phyloP scores from a whole-genome alignment of 2,888 invertebrate genomes.

The Cryptocephalus moraei region DNA sequence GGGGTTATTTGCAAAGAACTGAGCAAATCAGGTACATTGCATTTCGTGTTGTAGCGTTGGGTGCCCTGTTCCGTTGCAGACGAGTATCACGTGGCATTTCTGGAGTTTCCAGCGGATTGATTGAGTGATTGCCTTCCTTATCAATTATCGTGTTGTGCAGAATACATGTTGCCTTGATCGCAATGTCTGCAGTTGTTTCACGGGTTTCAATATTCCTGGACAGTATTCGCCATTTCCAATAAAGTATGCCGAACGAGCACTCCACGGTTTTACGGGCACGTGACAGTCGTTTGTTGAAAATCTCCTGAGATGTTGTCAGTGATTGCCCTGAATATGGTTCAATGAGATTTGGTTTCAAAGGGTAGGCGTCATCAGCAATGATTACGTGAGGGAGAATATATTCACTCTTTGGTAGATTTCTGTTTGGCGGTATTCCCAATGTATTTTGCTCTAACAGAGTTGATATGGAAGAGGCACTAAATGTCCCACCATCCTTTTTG shows the following conservation, averaged over 20 bases:
- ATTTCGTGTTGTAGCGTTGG: no score
- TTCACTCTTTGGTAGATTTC: no score
- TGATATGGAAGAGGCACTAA: no score
- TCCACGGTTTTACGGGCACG: conserved; percentile 4
- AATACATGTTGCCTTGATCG: conserved; percentile 5
- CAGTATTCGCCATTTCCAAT: conserved; percentile 5
- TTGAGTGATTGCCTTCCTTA: no score
- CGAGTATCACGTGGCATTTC: no score
- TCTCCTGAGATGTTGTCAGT: conserved; percentile 3
- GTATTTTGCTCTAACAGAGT: no score
- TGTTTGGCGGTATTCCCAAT: no score
- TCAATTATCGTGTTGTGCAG: conserved; percentile 7
- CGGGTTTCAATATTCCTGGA: conserved; percentile 1
- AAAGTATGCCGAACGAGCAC: conserved; percentile 6
- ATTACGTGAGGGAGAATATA: conserved; percentile 3
- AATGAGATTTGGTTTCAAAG: conserved; percentile 3
- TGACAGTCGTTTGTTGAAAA: conserved; percentile 5
- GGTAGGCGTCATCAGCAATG: conserved; percentile 8
- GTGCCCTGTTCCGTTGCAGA: no score
- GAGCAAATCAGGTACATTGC: no score
- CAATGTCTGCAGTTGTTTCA: conserved; percentile 2
- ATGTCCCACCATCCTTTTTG: no score
- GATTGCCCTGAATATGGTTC: conserved; percentile 4
- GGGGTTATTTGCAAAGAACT: no score
- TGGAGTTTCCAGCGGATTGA: no score